Evolutionary conservation across 2,113 vertebrate species (phyloP), one percentile per base, ranked within the genome.

Genomic region (Panthera uncia): DNA sequence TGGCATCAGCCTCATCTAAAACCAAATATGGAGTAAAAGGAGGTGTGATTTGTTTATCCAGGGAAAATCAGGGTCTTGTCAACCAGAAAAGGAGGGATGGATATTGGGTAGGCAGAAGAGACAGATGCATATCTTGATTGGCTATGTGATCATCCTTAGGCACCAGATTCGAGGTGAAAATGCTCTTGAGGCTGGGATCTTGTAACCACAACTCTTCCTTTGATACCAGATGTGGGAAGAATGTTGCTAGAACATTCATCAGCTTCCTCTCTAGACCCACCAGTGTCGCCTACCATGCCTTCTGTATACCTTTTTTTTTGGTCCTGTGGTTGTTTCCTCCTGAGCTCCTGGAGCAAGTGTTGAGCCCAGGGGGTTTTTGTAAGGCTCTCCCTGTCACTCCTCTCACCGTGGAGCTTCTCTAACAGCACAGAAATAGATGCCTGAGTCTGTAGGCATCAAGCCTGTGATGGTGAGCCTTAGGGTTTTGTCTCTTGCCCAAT

Each of bases 311-410:
- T 48, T 94, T 73, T 87, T 50, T 50, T 93, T 81, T 68, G 93
- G 85, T 93, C 38, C 68, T 92, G 79, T 0, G 63, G 19, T 52
- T 92, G 36, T 31, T 92, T 89, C 68, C 71, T 93, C 52, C 52
- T 45, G 15, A 10, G 38, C 4, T 94, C 11, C 57, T 68, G 14
- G 90, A 91, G n/a, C 81, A 96, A 78, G 4, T 91, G 66, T 7
- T 10, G 71, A 88, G 65, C 15, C 27, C 12, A 41, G 18, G 69
- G 38, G 33, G n/a, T 92, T 96, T 97, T 90, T 87, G 95, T 94
- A 93, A 95, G 45, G 80, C 5, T 61, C 4, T 66, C 33, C n/a
- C 36, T 78, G 23, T 78, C 36, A 45, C 79, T 50, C 1, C 19
- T 38, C 18, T 71, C 76, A 90, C 85, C 0, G 57, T 97, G 95